Base-by-base conservation (phyloP, 2,113 vertebrate species). In the Rutilus rutilus region DNA sequence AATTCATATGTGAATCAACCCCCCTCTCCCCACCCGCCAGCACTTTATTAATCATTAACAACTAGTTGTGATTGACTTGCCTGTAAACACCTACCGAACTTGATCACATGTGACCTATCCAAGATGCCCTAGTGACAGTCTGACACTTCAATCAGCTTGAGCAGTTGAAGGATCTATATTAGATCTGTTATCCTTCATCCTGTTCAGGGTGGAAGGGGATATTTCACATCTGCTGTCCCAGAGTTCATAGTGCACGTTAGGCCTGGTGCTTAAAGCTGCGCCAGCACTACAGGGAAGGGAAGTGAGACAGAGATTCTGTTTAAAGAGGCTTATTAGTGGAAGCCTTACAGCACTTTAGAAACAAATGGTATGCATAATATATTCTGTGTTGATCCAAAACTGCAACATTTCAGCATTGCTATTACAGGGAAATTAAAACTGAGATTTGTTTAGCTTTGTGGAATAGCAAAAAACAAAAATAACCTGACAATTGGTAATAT, bases 241-340 rank as follows among this genome's bases (percentile, higher is more conserved):
- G 23, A 45, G 85, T 59, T 86, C 84, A 86, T 57, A 86, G 79
- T 74, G 80, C 87, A 64, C 21, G 25, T 47, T 25, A 45, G 71
- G n/a, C 11, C 10, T 7, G 39, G 71, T 25, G 23, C 39, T 42
- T 74, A 74, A 74, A 74, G 11, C 23, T 47, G 10, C 69, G 6
- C 69, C 21, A 73, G 36, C 21, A n/a, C 4, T 14, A 73, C 2
- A 45, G 69, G 39, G 69, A n/a, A 73, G 19, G n/a, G 5, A 47
- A 45, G 23, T 12, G 10, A 45, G 39, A 74, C 17, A 0, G 5
- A n/a, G 10, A 12, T 74, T 45, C 23, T 45, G 23, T 45, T 74
- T 45, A 73, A 73, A 73, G 69, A 73, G 23, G 69, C 69, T 73
- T 74, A 74, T 74, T 45, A 45, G 21, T 25, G 69, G 69, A 45